These are phyloP conservation scores for Mobula birostris DNA, from an alignment of 2,113 vertebrate genomes.

Conservation along the genomic window DNA sequence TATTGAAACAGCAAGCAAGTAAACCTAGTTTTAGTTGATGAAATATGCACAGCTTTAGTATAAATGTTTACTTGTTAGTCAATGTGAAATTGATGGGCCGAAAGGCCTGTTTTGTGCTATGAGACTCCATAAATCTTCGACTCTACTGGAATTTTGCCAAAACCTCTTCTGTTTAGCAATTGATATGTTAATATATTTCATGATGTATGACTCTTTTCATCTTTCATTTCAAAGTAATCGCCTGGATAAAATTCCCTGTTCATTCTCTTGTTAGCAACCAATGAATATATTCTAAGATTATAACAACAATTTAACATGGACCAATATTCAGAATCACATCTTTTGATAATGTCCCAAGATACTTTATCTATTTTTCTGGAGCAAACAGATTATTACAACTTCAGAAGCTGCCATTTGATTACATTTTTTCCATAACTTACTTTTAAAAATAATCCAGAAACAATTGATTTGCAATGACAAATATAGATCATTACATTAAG, in stretches of 20 bases:
- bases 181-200: background rate
- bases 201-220: background rate
- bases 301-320: background rate
- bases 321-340: background rate
- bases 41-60: background rate
- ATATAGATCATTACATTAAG: background rate
- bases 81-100: too few species aligned
- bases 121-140: too few species aligned
- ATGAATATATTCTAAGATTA: background rate
- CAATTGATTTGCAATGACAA: background rate
- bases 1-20: background rate
- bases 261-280: background rate
- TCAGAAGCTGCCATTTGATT: too few species aligned
- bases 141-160: background rate
- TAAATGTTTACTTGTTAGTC: too few species aligned
- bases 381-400: background rate
- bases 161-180: background rate
- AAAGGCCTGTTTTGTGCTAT: too few species aligned
- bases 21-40: background rate
- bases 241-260: background rate
- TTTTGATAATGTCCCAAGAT: background rate
- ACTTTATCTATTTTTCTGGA: background rate
- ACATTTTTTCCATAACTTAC: background rate
- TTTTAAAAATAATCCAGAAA: background rate
- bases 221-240: background rate